Base-by-base conservation (phyloP, 2,113 vertebrate species). In the Protomyctophum bolini region DNA sequence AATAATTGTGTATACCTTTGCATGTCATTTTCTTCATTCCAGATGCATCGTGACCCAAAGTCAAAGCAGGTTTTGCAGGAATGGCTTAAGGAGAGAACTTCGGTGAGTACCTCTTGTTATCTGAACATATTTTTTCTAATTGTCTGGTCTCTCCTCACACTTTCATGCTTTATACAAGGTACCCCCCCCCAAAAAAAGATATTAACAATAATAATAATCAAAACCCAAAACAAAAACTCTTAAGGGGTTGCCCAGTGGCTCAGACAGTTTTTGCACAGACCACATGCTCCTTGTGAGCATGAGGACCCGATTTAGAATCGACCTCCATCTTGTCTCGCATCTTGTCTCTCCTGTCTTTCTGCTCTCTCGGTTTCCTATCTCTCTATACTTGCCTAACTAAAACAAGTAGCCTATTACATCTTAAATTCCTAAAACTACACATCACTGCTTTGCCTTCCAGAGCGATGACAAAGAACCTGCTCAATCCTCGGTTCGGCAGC, bases 401-500 rank as follows among this genome's bases (percentile, higher is more conserved):
- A 52, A 52, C 12, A 10, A 52, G 12, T 9, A 21, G 21, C 21
- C 21, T 21, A 52, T 52, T 52, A 9, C 3, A 12, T 52, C 9
- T 52, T 7, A 52, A 52, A 6, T 4, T 8, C 8, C 9, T 12
- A 9, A 52, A 52, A 52, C 50, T 21, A 21, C 21, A 21, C 21
- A 21, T 21, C 15, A 10, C 11, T 61, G 15, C 11, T 58, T 50
- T 60, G 8, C 41, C 47, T 64, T 47, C 10, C 82, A 95, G 94
- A 79, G 89, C 88, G 2, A 89, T 93, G 81, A 93, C 91, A 1
- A 95, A 95, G 91, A 94, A 94, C 88, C 52, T 94, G 60, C 94
- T 94, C 87, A 94, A 94, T 86, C 92, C 93, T 50, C 92, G 94
- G 64, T 95, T 95, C 4, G 94, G 94, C 60, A 95, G 94, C 89